Conservation (phyloP, 2,113 vertebrate genomes). For the Chinchilla lanigera region DNA sequence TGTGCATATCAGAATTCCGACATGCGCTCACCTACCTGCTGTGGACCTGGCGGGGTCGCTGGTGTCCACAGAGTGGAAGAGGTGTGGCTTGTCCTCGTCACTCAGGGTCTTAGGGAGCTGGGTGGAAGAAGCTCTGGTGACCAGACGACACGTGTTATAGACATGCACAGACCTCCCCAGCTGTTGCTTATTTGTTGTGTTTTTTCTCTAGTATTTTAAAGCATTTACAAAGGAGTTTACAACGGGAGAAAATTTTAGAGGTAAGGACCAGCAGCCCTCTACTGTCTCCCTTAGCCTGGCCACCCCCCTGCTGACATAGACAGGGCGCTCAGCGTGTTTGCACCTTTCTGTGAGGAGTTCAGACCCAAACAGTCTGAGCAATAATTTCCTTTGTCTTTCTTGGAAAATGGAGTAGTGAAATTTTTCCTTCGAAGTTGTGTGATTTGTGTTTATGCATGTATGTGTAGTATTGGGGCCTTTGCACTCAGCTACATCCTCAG, state of each 20-base stretch:
- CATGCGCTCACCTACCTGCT: fast-evolving
- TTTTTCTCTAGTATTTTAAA: slow-evolving; percentile 90
- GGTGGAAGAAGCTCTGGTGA: fast-evolving
- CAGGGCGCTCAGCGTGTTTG: fast-evolving
- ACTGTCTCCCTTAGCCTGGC: fast-evolving
- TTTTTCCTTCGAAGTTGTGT: neutral
- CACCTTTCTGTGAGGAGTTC: neutral
- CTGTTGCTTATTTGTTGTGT: slow-evolving; percentile 10
- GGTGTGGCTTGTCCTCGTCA: fast-evolving
- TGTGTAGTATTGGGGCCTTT: neutral
- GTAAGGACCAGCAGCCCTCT: slow-evolving; percentile 80
- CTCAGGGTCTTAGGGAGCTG: fast-evolving
- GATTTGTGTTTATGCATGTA: neutral
- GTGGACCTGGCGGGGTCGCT: fast-evolving
- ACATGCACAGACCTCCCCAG: fast-evolving
- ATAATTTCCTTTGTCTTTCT: neutral
- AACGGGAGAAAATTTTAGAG: slow-evolving; percentile 91
- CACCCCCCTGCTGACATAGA: no score
- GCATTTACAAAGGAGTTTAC: slow-evolving; percentile 91
- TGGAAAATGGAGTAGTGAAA: neutral
- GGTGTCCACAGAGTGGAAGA: fast-evolving
- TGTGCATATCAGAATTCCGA: fast-evolving
- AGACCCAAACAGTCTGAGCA: fast-evolving
- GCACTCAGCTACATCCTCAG: neutral
- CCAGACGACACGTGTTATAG: fast-evolving